Conservation (phyloP, 2,113 vertebrate species). For the Pseudorhombus dupliciocellatus region DNA sequence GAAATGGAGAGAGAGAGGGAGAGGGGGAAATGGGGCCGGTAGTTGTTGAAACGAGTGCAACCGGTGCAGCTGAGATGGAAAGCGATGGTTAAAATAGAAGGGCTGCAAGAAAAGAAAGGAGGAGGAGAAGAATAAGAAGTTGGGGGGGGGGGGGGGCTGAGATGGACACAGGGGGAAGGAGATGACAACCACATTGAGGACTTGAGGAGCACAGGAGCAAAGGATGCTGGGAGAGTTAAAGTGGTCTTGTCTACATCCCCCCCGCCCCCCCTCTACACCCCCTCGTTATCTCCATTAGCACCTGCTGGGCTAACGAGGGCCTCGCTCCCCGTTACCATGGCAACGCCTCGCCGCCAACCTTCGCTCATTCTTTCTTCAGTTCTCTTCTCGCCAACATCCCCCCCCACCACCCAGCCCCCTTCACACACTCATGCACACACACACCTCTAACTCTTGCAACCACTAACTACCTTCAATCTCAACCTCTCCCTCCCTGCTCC, state of each 20-base stretch:
- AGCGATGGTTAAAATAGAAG: conserved; percentile 60
- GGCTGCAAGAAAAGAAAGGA: conserved; percentile 14
- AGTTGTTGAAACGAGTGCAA: conserved; percentile 71
- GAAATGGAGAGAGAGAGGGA: conserved; percentile 38
- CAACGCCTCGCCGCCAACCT: conserved; percentile 77
- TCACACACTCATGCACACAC: conserved; percentile 39
- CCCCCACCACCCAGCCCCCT: background rate
- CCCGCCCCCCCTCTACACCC: conserved; percentile 47
- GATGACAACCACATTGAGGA: background rate
- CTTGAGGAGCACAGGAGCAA: conserved; percentile 30
- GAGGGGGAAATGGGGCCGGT: conserved; percentile 39
- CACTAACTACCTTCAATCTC: conserved; percentile 71
- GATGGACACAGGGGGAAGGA: background rate
- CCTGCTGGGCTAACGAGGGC: conserved; percentile 84
- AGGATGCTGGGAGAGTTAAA: conserved; percentile 67
- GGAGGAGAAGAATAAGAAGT: conserved; percentile 12
- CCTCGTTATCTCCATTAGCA: conserved; percentile 84
- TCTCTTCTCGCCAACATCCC: conserved; percentile 22
- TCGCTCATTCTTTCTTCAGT: conserved; percentile 54
- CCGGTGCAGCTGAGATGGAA: conserved; percentile 70
- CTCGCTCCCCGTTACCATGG: conserved; percentile 75
- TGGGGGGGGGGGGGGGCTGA: conserved; percentile 2
- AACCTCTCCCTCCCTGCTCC: conserved; percentile 24
- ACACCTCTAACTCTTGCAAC: conserved; percentile 55
- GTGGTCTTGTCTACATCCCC: conserved; percentile 40